A percentile compares a stretch with the other conserved stretches of the same genome.
Conservation (phyloP, 2,888 invertebrate genomes). For the Drosophila mimetica region DNA sequence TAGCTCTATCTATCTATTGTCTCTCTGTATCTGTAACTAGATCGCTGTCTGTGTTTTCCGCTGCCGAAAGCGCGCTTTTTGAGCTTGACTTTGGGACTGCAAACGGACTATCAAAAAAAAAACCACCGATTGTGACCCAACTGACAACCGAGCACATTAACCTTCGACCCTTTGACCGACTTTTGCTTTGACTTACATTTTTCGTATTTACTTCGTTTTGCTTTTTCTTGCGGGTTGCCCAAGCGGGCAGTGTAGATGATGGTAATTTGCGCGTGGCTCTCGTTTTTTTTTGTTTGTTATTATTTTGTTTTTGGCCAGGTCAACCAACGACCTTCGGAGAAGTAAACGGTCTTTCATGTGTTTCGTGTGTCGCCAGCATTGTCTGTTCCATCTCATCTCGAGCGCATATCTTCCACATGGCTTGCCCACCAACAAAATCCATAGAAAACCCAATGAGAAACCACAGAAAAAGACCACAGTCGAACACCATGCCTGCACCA, state of each 20-base stretch:
- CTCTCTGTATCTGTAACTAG: conserved; percentile 24
- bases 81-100: conserved; percentile 35
- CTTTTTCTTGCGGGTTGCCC: conserved; percentile 6
- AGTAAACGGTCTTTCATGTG: conserved; percentile 32
- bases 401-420: conserved; percentile 51
- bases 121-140: conserved; percentile 28
- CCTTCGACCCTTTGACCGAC: conserved; percentile 46
- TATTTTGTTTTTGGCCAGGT: conserved; percentile 18
- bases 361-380: conserved; percentile 57
- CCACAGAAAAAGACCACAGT: conserved; percentile 46
- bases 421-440: conserved; percentile 38
- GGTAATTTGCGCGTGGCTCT: conserved; percentile 11
- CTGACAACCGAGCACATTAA: conserved; percentile 24
- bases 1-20: conserved; percentile 22
- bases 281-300: neutral
- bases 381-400: conserved; percentile 68
- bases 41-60: conserved; percentile 14
- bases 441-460: conserved; percentile 7
- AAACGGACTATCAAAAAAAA: neutral
- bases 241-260: conserved; percentile 19
- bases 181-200: conserved; percentile 50
- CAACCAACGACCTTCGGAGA: conserved; percentile 25
- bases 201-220: conserved; percentile 16
- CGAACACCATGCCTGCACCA: conserved; percentile 34
- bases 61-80: too few relatives aligned